Base-by-base conservation (phyloP, 2,888 invertebrate species). In the Myopa testacea region DNA sequence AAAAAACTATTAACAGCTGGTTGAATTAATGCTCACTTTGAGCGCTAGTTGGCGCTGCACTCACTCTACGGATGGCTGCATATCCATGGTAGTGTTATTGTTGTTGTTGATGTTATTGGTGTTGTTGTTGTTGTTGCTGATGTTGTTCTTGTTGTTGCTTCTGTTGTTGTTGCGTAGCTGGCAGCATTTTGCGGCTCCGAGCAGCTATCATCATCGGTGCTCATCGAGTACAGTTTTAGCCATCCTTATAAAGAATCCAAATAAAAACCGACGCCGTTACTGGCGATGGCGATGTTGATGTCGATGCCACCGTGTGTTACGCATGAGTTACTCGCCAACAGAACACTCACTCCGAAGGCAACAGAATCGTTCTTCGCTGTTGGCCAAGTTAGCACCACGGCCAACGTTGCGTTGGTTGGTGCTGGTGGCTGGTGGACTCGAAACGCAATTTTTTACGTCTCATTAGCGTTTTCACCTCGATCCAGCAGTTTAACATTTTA, bases 251-350 rank as follows among this genome's bases (percentile, higher is more conserved):
- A 5, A 6, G 6, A 58, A 26, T 26, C 19, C 14, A 58, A 58
- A 16, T 58, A 58, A 16, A n/a, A n/a, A 52, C n/a, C n/a, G 58
- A 6, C 58, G 19, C n/a, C 58, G 19, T 58, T 19, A 58, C 58
- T 12, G 16, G 16, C 58, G 16, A 58, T 5, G 19, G 19, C n/a
- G 60, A 16, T 60, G 60, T 60, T 60, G 60, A 19, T 19, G 62
- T 26, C 62, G 8, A 63, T 34, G 62, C 7, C 19, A 26, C 50
- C 26, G 26, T 19, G 8, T 26, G 62, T 69, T 52, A 69, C 69
- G 69, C 69, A 19, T 69, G 69, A 69, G 19, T 69, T 52, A 8
- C 34, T 69, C 26, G 52, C 69, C 69, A 69, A 69, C 16, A 26
- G n/a, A 45, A n/a, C 16, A 69, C 26, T 69, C n/a, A 10, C 6